Base-by-base conservation (phyloP, 2,797 vertebrate genomes). In the Paedocypris micromegethes region DNA sequence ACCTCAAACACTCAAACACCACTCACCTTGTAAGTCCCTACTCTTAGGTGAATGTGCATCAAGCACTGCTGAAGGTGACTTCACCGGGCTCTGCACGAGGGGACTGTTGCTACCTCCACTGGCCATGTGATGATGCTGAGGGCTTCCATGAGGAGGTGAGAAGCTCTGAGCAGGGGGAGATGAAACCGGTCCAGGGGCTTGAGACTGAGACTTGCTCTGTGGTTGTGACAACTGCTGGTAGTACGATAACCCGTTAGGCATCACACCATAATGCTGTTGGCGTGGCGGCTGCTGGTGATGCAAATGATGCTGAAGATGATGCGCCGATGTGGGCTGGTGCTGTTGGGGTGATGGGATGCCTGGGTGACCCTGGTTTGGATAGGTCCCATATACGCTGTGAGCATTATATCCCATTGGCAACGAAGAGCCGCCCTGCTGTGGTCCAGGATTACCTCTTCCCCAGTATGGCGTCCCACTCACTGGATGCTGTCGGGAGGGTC, bases 391-490 rank as follows among this genome's bases (percentile, higher is more conserved):
- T 82, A 88, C 82, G 64, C 80, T 73, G 61, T 85, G 87, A 62
- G 89, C 84, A 75, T 84, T 86, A 64, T 88, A 91, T 82, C 72
- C 90, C 53, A 89, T 80, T 79, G 50, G n/a, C 64, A 77, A 50
- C 8, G 81, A 86, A 76, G 91, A 90, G 37, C 86, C 85, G 66
- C 87, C 88, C 52, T 93, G 64, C 50, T 95, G 91, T 70, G 91
- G 79, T 44, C 89, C 76, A 59, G 93, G 75, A 70, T 86, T 91
- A 81, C 86, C 89, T 39, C 93, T 92, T 72, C 85, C 91, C 94
- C 93, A 95, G 73, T 93, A 92, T 80, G 94, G 93, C 72, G 83
- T 87, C 3, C 83, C 90, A 2, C 81, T 60, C 3, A 91, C 85
- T 44, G 92, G 84, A 0, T 85, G 58, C 55, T 91, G 93, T 44